Conservation (phyloP, 2,888 invertebrate species). For the Gasteruption jaculator region DNA sequence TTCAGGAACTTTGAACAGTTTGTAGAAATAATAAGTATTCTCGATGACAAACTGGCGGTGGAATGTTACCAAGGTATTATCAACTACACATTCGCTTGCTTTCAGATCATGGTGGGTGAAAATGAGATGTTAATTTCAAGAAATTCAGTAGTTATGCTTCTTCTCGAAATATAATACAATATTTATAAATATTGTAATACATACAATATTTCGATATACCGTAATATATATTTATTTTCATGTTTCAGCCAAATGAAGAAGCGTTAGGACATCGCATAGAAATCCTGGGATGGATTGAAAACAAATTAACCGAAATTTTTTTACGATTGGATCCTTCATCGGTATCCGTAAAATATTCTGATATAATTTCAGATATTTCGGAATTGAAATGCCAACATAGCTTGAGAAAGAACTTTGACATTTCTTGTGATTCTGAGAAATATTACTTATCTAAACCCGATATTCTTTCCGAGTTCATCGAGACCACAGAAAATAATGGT, state of each 20-base stretch:
- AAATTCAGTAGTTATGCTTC: background rate
- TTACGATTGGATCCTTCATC: slow-evolving; percentile 6
- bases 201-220: too few relatives aligned
- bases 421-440: too few relatives aligned
- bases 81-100: slow-evolving; percentile 24
- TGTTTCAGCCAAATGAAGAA: slow-evolving; percentile 22
- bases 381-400: too few relatives aligned
- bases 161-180: background rate
- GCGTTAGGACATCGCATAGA: slow-evolving; percentile 29
- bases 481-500: too few relatives aligned
- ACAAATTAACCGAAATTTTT: slow-evolving; percentile 26
- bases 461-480: too few relatives aligned
- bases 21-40: slow-evolving; percentile 36
- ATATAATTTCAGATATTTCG: too few relatives aligned
- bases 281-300: slow-evolving; percentile 30
- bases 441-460: too few relatives aligned
- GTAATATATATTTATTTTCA: slow-evolving; percentile 1
- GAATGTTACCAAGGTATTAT: slow-evolving; percentile 35
- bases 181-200: too few relatives aligned
- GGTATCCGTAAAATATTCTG: too few relatives aligned
- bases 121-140: slow-evolving; percentile 12
- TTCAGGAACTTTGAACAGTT: slow-evolving; percentile 38
- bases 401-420: too few relatives aligned
- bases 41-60: slow-evolving; percentile 31
- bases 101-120: slow-evolving; percentile 29